Percentiles rank a stretch among this genome's conserved stretches.
Conservation (phyloP, 2,888 invertebrate species). For the Drosophila cognata region DNA sequence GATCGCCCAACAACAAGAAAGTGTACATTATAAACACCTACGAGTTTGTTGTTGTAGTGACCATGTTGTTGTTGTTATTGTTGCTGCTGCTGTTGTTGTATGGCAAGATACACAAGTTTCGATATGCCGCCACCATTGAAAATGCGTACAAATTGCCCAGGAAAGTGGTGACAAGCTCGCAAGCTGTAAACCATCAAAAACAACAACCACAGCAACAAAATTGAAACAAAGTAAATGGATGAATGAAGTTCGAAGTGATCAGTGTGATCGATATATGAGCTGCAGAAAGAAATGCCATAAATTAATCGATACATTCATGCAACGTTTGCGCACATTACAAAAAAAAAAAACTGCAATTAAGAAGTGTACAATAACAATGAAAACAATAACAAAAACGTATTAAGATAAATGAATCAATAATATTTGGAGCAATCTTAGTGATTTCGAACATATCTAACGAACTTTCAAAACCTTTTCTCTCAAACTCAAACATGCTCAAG, state of each 20-base stretch:
- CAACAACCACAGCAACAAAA: constrained; percentile 15
- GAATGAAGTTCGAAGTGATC: constrained; percentile 49
- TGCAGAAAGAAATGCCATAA: constrained; percentile 17
- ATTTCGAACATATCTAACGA: not conserved
- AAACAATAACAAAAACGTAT: not conserved
- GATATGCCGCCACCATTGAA: constrained; percentile 62
- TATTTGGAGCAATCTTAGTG: not conserved
- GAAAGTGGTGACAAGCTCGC: constrained; percentile 80
- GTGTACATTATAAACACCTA: constrained; percentile 80
- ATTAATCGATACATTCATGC: constrained; percentile 22
- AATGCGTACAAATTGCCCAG: constrained; percentile 80
- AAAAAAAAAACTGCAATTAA: not conserved
- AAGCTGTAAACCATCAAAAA: constrained; percentile 50
- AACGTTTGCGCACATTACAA: not conserved
- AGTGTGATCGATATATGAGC: constrained; percentile 50
- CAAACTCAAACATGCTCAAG: not conserved
- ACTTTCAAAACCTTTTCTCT: not conserved
- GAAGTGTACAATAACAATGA: not conserved
- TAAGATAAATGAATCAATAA: not conserved
- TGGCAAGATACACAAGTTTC: constrained; percentile 64
- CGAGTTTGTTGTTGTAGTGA: constrained; percentile 58
- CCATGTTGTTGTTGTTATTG: constrained; percentile 23
- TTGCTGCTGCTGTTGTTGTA: constrained; percentile 21
- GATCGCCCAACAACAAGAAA: constrained; percentile 72
- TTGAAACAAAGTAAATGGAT: constrained; percentile 56